Conservation (phyloP, 2,888 invertebrate species). For the Candidula unifasciata region DNA sequence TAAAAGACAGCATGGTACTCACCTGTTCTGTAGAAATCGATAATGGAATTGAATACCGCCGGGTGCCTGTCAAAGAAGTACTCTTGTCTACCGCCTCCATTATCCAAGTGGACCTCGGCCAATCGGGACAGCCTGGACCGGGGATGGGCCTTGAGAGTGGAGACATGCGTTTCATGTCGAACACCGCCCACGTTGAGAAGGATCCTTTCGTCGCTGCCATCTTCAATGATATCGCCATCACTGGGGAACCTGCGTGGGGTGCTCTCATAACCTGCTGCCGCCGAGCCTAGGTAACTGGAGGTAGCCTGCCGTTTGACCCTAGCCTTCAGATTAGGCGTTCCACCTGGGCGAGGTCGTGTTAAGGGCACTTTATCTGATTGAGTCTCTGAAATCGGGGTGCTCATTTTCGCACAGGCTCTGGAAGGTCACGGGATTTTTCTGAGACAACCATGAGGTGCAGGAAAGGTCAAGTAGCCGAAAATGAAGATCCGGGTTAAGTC, state of each 20-base stretch:
- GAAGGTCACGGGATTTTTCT: not conserved
- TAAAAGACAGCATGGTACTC: slow-evolving; percentile 51
- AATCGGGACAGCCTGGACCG: slow-evolving; percentile 74
- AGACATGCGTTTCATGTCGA: slow-evolving; percentile 75
- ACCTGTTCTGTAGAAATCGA: slow-evolving; percentile 77
- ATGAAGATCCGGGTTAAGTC: too few relatives aligned
- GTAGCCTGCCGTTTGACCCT: slow-evolving; percentile 44
- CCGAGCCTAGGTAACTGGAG: slow-evolving; percentile 43
- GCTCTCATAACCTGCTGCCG: slow-evolving; percentile 38
- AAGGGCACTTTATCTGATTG: slow-evolving; percentile 38
- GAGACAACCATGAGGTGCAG: not conserved
- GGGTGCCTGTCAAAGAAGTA: slow-evolving; percentile 77
- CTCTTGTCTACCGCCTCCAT: slow-evolving; percentile 64
- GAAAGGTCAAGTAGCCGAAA: not conserved
- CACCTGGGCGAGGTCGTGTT: slow-evolving; percentile 32
- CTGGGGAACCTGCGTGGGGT: slow-evolving; percentile 18
- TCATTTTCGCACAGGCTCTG: slow-evolving; percentile 20
- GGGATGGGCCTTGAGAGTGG: slow-evolving; percentile 71
- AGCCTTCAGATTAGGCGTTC: slow-evolving; percentile 17
- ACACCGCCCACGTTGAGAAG: slow-evolving; percentile 76
- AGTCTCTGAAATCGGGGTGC: slow-evolving; percentile 28
- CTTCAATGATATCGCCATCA: slow-evolving; percentile 22
- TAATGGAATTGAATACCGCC: slow-evolving; percentile 76
- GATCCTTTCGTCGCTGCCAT: slow-evolving; percentile 65
- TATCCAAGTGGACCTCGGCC: slow-evolving; percentile 68